phyloP scores from a whole-genome alignment of 2,888 invertebrate genomes.

The Zonitis immaculata region DNA sequence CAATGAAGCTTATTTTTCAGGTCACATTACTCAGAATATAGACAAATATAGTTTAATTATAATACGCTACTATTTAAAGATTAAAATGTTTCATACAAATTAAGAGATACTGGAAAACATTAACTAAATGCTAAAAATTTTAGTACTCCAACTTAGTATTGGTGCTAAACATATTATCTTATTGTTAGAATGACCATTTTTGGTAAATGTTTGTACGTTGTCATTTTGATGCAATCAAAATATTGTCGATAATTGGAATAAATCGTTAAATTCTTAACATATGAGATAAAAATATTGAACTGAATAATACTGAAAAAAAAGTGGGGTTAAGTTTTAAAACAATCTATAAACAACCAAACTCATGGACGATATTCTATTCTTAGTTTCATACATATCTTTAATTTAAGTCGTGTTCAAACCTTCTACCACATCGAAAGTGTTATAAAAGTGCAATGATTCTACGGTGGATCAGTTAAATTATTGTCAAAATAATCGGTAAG shows the following conservation, averaged over 20 bases:
- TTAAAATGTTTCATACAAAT: no score
- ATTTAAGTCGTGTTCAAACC: slow-evolving; percentile 37
- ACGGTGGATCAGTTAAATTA: slow-evolving; percentile 22
- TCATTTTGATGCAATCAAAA: no score
- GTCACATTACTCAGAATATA: slow-evolving; percentile 32
- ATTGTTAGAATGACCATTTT: no score
- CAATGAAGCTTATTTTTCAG: slow-evolving; percentile 32
- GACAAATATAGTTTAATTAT: slow-evolving; percentile 26
- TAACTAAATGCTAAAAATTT: no score
- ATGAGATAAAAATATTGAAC: slow-evolving; percentile 17
- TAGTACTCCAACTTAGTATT: no score
- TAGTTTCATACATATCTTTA: slow-evolving; percentile 45
- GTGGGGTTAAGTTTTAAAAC: slow-evolving; percentile 44
- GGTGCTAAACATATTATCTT: no score
- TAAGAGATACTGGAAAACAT: no score
- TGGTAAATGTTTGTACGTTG: no score
- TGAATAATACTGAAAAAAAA: slow-evolving; percentile 29
- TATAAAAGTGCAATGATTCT: slow-evolving; percentile 41
- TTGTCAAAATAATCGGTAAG: not conserved
- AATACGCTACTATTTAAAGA: slow-evolving; percentile 13
- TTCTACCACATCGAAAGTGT: slow-evolving; percentile 34
- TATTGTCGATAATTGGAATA: no score
- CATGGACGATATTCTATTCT: slow-evolving; percentile 47
- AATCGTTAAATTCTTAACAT: slow-evolving; percentile 14
- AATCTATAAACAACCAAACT: slow-evolving; percentile 45